Evolutionary conservation across 92 coral and sea anemone genomes (phyloP), one percentile per base, ranked within the genome.

Genomic region (Montipora capitata): DNA sequence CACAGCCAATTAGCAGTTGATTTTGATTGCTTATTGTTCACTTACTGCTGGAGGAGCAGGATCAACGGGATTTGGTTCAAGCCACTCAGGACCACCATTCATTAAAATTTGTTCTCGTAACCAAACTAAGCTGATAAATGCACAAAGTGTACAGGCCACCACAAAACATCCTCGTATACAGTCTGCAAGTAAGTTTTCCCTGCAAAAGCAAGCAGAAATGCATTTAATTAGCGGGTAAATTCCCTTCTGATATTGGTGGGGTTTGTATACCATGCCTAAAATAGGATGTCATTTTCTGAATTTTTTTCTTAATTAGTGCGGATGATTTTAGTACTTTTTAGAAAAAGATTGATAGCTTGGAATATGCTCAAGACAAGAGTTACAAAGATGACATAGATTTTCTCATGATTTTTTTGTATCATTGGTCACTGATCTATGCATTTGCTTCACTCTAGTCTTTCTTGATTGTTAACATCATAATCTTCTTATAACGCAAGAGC

Each of bases 101-200:
- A 92, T 90, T 7, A 97, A 94, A 48, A 97, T 97, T 91, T 97
- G 99, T 49, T 97, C 99, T 64, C 99, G 87, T 14, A 97, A 86
- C 99, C 99, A 97, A 49, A 97, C 99, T 45, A 97, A 89, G 88
- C 99, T 97, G 74, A 97, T 95, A 80, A 97, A 97, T 7, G 99
- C 99, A 88, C 99, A 97, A 63, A 97, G 80, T 16, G 99, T 97
- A 88, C 99, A 97, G n/a, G 99, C 99, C 74, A 97, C 99, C n/a
- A 97, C 99, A 94, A 97, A 97, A 90, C 99, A 95, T 15, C 99
- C 99, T 84, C 95, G 93, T 79, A 97, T 85, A 84, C 99, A 97
- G 91, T 97, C 99, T 64, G 96, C 78, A 49, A 95, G 85, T 51
- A 97, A 77, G 87, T 97, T 95, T 79, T 97, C 99, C 20, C 99